Evolutionary conservation across 1,140 invertebrate species (phyloP).

Genomic region (Trissolcus basalis): DNA sequence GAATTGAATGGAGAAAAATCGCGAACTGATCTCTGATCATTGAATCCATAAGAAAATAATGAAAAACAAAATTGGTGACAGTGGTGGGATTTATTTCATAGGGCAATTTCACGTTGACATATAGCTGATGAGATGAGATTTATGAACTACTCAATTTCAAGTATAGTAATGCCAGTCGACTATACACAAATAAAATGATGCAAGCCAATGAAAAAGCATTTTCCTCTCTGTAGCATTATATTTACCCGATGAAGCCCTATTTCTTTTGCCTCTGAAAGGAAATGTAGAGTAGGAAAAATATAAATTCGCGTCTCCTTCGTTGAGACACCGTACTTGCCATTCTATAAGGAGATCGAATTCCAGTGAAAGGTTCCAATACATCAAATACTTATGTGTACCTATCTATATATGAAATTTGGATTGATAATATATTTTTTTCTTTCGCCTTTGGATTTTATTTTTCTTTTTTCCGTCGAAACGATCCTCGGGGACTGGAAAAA

Average conservation of each 20-base stretch:
- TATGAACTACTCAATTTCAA: constrained; percentile 56
- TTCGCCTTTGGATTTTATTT: background rate
- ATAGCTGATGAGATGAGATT: constrained; percentile 42
- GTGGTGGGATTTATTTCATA: constrained; percentile 36
- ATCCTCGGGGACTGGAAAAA: constrained; percentile 11
- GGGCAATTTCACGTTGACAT: constrained; percentile 41
- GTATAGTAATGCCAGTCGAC: constrained; percentile 49
- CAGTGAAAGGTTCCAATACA: constrained; percentile 53
- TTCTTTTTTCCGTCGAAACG: constrained; percentile 2
- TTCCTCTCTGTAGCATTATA: constrained; percentile 55
- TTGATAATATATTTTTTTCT: constrained; percentile 43
- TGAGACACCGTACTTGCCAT: constrained; percentile 50
- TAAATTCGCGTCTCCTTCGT: constrained; percentile 54
- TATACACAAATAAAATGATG: constrained; percentile 58
- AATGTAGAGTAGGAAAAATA: constrained; percentile 55
- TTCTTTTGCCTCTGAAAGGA: constrained; percentile 54
- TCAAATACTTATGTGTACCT: constrained; percentile 47
- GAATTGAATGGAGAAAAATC: background rate
- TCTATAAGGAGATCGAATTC: constrained; percentile 53
- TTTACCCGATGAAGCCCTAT: constrained; percentile 58
- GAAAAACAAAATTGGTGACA: constrained; percentile 10
- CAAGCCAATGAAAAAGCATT: constrained; percentile 57
- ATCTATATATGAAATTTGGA: constrained; percentile 41
- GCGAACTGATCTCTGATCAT: constrained; percentile 5
- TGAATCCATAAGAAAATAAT: constrained; percentile 15